Evolutionary conservation across 1,140 invertebrate species (phyloP), one percentile per base, ranked within the genome.

Genomic region (Andrena cerasifolii): DNA sequence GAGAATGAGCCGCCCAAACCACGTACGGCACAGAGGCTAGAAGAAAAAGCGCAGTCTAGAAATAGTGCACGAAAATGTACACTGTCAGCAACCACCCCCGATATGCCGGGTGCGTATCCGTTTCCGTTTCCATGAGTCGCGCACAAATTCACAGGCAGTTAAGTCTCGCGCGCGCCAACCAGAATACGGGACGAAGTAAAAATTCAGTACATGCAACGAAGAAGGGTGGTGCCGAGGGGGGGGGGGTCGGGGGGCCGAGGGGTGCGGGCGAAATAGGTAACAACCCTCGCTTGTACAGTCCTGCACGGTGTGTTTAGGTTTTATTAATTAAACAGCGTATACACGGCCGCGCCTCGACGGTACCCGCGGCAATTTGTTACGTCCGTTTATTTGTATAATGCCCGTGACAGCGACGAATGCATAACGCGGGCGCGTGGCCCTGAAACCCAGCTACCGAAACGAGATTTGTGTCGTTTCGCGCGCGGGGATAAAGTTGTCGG

Each of bases 341-440:
- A 10, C 47, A 40, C n/a, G 51, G 43, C 14, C 6, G 40, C 28
- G 26, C 53, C 51, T 36, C 26, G 62, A 36, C 36, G 40, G 40
- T n/a, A 33, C 36, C 33, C 72, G 33, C 26, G 43, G 21, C 51
- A 31, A 76, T 68, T 24, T 62, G 51, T 76, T 76, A 68, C 33
- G 62, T 14, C 40, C 16, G 53, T 67, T 76, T 56, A 76, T 58
- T 58, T 76, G 61, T 76, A 58, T 56, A 76, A 76, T 68, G 36
- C 31, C 40, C 18, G n/a, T 21, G 51, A 47, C 72, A 75, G 40
- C 0, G 40, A 18, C 26, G 56, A 49, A 72, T 72, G 70, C 21
- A 72, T 63, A 74, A 43, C 47, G 28, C 45, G 21, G 5, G n/a
- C 49, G 31, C 10, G 10, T 40, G 3, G 36, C 36, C n/a, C 10